These are phyloP conservation scores for Nesospiza acunhae DNA, from an alignment of 2,113 vertebrate species.

Conservation along the genomic window DNA sequence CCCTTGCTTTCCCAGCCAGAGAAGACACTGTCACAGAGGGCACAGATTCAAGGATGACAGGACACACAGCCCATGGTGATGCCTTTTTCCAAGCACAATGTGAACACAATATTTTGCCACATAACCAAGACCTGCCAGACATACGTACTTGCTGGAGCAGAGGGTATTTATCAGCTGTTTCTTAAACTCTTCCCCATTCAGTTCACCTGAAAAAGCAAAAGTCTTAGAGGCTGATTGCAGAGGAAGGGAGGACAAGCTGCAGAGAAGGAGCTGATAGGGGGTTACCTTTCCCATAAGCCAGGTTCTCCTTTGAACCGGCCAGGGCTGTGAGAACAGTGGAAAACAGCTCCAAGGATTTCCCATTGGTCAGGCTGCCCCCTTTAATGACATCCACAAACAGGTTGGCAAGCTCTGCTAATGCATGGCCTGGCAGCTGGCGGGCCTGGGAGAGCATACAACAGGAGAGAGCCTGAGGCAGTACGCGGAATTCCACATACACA, in stretches of 20 bases:
- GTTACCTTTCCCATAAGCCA: slow-evolving; percentile 90
- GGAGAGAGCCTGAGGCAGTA: neutral
- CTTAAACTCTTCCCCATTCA: slow-evolving; percentile 92
- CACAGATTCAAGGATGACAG: neutral
- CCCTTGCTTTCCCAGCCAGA: neutral
- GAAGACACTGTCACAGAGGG: neutral
- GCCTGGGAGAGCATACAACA: slow-evolving; percentile 70
- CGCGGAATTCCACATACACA: accelerated
- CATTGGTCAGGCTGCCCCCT: slow-evolving; percentile 81
- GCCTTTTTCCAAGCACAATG: neutral
- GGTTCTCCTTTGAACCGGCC: slow-evolving; percentile 77
- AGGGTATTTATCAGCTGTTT: slow-evolving; percentile 93
- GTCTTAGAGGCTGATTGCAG: neutral
- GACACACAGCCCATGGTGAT: neutral
- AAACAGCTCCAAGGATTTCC: slow-evolving; percentile 92
- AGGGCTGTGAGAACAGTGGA: slow-evolving; percentile 88
- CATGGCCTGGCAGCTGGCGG: slow-evolving; percentile 78
- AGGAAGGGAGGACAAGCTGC: neutral
- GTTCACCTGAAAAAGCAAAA: slow-evolving; percentile 78
- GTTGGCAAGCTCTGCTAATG: slow-evolving; percentile 82
- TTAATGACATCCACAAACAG: slow-evolving; percentile 86
- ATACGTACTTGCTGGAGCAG: slow-evolving; percentile 88
- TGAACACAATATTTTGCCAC: neutral
- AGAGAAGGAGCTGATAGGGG: neutral
- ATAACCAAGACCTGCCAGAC: neutral